Percentiles rank a stretch among this genome's conserved stretches.
Conservation (phyloP, 2,888 invertebrate genomes). For the Orgyia antiqua region DNA sequence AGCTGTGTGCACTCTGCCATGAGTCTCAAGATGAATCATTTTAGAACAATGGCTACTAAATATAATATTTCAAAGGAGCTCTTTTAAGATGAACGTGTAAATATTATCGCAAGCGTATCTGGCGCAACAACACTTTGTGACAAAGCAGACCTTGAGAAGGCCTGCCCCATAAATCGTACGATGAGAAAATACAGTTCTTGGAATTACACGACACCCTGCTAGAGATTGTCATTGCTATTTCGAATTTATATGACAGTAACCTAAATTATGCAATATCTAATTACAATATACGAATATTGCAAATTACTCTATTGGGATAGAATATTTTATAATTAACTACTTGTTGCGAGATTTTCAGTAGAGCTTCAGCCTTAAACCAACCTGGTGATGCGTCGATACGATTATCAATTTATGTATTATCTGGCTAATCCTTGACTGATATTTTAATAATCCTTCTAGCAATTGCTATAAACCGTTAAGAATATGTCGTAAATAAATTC, state of each 20-base stretch:
- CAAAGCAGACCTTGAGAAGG: conserved; percentile 19
- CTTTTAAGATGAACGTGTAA: conserved; percentile 24
- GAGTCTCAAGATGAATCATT: conserved; percentile 21
- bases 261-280: neutral
- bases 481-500: too few species aligned
- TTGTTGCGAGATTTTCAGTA: too few species aligned
- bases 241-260: too few species aligned
- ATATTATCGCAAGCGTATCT: conserved; percentile 25
- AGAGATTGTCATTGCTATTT: conserved; percentile 21
- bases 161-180: conserved; percentile 17
- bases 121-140: conserved; percentile 22
- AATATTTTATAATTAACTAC: too few species aligned
- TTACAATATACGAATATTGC: neutral
- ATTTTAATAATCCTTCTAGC: too few species aligned
- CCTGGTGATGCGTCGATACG: too few species aligned
- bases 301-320: too few species aligned
- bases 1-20: conserved; percentile 11
- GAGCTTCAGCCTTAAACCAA: too few species aligned
- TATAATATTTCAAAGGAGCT: conserved; percentile 32
- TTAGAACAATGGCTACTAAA: conserved; percentile 24
- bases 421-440: too few species aligned
- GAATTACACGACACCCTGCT: conserved; percentile 13
- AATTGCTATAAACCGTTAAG: too few species aligned
- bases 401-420: too few species aligned
- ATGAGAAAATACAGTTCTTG: conserved; percentile 18